phyloP scores from a whole-genome alignment of 2,888 invertebrate genomes.

The Zaprionus lineosus region DNA sequence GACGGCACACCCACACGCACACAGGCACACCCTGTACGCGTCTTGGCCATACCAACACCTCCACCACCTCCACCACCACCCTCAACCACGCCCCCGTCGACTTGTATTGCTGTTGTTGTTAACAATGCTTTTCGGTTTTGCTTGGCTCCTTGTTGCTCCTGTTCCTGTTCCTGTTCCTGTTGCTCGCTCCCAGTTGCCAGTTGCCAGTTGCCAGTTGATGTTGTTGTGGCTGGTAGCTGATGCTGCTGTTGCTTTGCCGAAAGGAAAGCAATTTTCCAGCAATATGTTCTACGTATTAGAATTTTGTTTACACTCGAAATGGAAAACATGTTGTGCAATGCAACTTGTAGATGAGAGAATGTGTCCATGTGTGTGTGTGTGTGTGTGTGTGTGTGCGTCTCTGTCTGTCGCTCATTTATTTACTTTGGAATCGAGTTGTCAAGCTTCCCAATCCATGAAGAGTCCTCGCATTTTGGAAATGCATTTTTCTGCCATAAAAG shows the following conservation, averaged over 20 bases:
- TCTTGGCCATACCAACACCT: background rate
- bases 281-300: constrained; percentile 74
- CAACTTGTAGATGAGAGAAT: constrained; percentile 45
- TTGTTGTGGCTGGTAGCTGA: constrained; percentile 9
- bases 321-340: constrained; percentile 77
- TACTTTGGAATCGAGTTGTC: constrained; percentile 72
- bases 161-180: too few relatives aligned
- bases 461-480: constrained; percentile 51
- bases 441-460: constrained; percentile 42
- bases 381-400: constrained; percentile 1
- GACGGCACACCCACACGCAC: too few relatives aligned
- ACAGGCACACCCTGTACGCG: too few relatives aligned
- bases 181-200: constrained; percentile 27
- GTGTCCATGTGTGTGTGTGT: constrained; percentile 2
- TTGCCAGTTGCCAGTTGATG: background rate
- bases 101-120: constrained; percentile 56
- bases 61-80: background rate
- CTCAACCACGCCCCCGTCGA: background rate
- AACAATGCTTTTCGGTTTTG: constrained; percentile 72
- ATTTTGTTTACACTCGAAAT: constrained; percentile 78
- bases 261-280: constrained; percentile 76
- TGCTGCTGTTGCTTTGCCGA: constrained; percentile 52
- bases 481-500: constrained; percentile 38
- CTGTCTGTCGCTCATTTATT: constrained; percentile 62
- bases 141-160: constrained; percentile 43